These are phyloP conservation scores for Tetragnatha versicolor DNA, from an alignment of 1,140 invertebrate species.

Conservation along the genomic window DNA sequence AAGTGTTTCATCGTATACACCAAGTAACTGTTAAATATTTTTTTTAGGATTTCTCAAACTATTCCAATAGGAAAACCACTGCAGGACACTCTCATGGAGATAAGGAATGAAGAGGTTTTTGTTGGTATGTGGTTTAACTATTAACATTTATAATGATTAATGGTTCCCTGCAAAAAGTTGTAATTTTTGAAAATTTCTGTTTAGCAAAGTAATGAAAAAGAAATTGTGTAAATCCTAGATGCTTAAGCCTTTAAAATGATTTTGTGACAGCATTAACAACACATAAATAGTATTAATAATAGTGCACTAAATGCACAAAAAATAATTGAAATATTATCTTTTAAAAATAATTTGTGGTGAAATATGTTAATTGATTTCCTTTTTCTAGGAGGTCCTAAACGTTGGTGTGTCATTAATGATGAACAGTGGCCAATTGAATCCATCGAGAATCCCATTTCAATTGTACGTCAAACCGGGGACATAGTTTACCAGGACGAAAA, in stretches of 20 bases:
- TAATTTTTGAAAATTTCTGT: background rate
- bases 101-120: slow-evolving; percentile 65
- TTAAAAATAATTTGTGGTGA: no score
- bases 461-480: slow-evolving; percentile 75
- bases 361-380: no score
- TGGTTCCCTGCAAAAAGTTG: slow-evolving; percentile 48
- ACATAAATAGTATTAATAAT: no score
- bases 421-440: slow-evolving; percentile 64
- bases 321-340: no score
- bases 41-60: background rate
- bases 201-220: background rate
- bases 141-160: background rate
- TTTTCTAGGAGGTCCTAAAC: slow-evolving; percentile 55
- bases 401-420: slow-evolving; percentile 71
- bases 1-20: no score
- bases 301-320: no score
- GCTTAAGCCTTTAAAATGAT: no score
- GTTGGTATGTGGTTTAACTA: slow-evolving; percentile 21
- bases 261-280: no score
- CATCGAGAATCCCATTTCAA: slow-evolving; percentile 61
- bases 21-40: background rate
- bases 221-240: background rate
- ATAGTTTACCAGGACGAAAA: slow-evolving; percentile 64
- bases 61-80: slow-evolving; percentile 70
- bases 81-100: slow-evolving; percentile 70